Evolutionary conservation across 2,113 vertebrate genomes (phyloP), one percentile per base, ranked within the genome.

Genomic region (Girardinichthys multiradiatus): DNA sequence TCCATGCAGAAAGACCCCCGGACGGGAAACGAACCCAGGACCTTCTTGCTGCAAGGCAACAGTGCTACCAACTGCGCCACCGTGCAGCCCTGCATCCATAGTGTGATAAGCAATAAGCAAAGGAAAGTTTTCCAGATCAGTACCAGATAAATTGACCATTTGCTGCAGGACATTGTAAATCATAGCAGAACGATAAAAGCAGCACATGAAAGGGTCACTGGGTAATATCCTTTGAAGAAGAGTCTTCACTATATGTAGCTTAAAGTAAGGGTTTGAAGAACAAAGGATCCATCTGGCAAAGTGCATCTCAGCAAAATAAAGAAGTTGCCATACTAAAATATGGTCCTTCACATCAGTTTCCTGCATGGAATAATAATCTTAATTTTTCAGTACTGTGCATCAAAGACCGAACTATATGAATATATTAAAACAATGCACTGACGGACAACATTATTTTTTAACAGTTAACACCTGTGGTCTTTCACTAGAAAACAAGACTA

Each of bases 81-180:
- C n/a, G n/a, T n/a, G n/a, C n/a, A 35, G 9, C 33, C 9, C 21
- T 15, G 37, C 12, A 5, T 77, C 30, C 42, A 30, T 19, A 42
- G 31, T 17, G 67, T 33, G 35, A 15, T 28, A n/a, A n/a, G 37
- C 12, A 74, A 72, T 62, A 69, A 76, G 29, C 45, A 72, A 39
- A 60, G 68, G 62, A 64, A 79, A 24, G 62, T 79, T 60, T 72
- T 58, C 29, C 37, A 67, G 54, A 70, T 66, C 31, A n/a, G 29
- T 71, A 76, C 63, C 51, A 86, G 39, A 72, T 69, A 37, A 65
- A 71, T 64, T 54, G 19, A 69, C 39, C 13, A 14, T 3, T 6
- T 71, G 64, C n/a, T 7, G 14, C 28, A 28, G 29, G 35, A 62
- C 9, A n/a, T 19, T 81, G 37, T 29, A 26, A 2, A n/a, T 2